Evolutionary conservation across 2,113 vertebrate genomes (phyloP), one percentile per base, ranked within the genome.

Genomic region (Pedionomus torquatus): DNA sequence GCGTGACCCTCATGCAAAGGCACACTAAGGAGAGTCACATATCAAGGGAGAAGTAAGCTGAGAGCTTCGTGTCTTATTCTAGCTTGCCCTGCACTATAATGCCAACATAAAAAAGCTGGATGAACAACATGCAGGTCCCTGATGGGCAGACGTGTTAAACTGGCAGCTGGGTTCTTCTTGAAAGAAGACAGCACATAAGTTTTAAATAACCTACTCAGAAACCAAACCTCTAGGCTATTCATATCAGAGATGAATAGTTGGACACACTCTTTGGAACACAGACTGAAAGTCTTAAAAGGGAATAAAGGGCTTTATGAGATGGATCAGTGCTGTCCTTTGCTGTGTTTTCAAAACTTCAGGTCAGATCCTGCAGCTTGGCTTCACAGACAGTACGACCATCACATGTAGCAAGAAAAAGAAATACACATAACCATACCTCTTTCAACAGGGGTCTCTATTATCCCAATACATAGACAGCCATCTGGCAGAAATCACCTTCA

Each of bases 171-270:
- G 78, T 80, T 93, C 72, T 75, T 66, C 82, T 57, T 83, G 61
- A 95, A 79, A 88, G 69, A 82, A 82, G 74, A 74, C 58, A 69
- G 70, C 69, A 69, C 49, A 61, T 37, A 64, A 85, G 74, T 71
- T 94, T 94, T 93, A 95, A 96, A 96, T 94, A 94, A 93, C 78
- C 49, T 83, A 21, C 82, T 54, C 66, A 87, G 89, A 97, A 96
- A 89, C 58, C 74, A 93, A 93, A 82, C 58, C 95, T 65, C 87
- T 26, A 41, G 35, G 83, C 58, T 96, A 89, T 94, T 95, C 87
- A 83, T 96, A 89, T n/a, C 89, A 57, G 74, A 76, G 31, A 30
- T 3, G 41, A 95, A 76, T 69, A 94, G 39, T 5, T 87, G 65
- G 70, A 46, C 21, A 31, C n/a, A 25, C 9, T 64, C 9, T 84